A percentile compares a stretch with the other conserved stretches of the same genome.
Evolutionary conservation across 2,113 vertebrate genomes (phyloP).

Genomic region (Acinonyx jubatus): DNA sequence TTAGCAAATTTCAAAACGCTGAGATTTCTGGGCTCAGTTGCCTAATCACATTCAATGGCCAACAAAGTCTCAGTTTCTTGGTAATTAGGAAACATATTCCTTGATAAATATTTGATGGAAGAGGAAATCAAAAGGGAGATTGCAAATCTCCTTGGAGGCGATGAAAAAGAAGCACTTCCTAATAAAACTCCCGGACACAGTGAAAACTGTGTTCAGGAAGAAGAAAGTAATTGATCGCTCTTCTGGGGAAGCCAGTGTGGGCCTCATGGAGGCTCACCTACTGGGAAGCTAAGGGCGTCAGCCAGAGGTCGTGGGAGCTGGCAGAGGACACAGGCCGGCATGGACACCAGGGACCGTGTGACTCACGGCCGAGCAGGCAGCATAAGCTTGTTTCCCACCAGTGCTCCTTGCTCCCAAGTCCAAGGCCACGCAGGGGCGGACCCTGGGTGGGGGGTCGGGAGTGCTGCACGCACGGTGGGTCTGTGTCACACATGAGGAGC

Average conservation of each 20-base stretch:
- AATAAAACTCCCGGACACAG: not conserved
- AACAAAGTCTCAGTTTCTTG: not conserved
- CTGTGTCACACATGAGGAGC: not conserved
- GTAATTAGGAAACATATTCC: not conserved
- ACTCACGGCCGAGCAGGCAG: fast-evolving
- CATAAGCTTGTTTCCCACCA: not conserved
- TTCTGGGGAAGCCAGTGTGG: not conserved
- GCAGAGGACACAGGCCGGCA: not conserved
- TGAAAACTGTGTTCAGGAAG: not conserved
- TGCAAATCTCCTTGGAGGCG: not conserved
- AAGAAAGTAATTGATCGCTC: not conserved
- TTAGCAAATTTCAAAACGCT: not conserved
- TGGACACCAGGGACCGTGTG: fast-evolving
- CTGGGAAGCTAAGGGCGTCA: fast-evolving
- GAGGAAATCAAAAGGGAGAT: not conserved
- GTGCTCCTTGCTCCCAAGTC: not conserved
- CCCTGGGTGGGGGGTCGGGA: not conserved
- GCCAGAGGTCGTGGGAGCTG: fast-evolving
- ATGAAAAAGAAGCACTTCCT: not conserved
- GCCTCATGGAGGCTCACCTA: fast-evolving
- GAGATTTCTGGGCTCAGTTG: not conserved
- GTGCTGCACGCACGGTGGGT: fast-evolving
- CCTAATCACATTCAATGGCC: not conserved
- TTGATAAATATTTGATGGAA: not conserved
- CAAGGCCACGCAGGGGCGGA: not conserved